A percentile compares a stretch with the other conserved stretches of the same genome.
Evolutionary conservation across 1,140 invertebrate genomes (phyloP).

Genomic region (Drosophila asahinai): DNA sequence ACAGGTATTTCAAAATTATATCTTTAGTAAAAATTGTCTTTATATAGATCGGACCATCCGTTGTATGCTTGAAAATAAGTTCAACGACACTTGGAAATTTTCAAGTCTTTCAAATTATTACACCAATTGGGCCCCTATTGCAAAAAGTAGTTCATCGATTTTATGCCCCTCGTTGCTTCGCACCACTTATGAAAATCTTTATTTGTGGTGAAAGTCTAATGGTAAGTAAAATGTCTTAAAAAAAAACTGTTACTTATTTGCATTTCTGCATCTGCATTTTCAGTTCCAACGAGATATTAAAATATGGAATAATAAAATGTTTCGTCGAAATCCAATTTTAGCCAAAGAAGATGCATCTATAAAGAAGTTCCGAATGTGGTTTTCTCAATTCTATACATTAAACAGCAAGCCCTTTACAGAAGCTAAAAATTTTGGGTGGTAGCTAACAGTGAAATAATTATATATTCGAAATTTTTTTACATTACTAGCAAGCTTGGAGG

Average conservation of each 20-base stretch:
- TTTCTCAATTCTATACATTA: conserved; percentile 93
- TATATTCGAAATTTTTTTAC: not conserved
- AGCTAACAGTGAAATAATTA: not conserved
- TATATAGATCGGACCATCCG: conserved; percentile 91
- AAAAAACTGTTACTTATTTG: not conserved
- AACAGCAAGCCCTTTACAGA: conserved; percentile 88
- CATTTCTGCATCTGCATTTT: conserved; percentile 45
- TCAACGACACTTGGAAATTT: conserved; percentile 88
- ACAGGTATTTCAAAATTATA: not conserved
- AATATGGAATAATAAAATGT: conserved; percentile 96
- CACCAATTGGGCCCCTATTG: conserved; percentile 91
- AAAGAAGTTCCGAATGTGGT: conserved; percentile 92
- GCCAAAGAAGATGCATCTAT: conserved; percentile 92
- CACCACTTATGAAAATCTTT: conserved; percentile 89
- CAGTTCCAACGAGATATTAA: conserved; percentile 94
- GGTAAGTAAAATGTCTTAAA: conserved; percentile 86
- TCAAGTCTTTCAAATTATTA: conserved; percentile 91
- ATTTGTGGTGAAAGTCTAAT: conserved; percentile 91
- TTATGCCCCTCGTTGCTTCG: conserved; percentile 87
- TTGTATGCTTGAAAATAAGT: conserved; percentile 90
- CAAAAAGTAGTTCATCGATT: conserved; percentile 93
- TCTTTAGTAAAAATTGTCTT: not conserved
- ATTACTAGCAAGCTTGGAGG: not conserved
- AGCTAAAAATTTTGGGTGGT: conserved; percentile 32
- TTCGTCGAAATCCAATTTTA: conserved; percentile 89